phyloP scores from a whole-genome alignment of 2,797 vertebrate species.

The Catostomus latipinnis region DNA sequence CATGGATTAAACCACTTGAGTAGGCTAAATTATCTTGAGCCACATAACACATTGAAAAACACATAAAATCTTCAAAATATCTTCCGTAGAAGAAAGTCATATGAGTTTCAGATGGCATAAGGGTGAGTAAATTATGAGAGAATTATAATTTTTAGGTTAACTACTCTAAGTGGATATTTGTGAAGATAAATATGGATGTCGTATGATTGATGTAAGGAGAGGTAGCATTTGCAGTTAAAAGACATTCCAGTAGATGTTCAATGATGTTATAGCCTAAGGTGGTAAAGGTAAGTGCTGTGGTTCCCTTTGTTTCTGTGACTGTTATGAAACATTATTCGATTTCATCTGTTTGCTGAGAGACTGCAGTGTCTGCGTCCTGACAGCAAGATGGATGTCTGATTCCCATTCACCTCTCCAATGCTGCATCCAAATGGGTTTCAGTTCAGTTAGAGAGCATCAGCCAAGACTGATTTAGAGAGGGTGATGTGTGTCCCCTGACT shows the following conservation, averaged over 20 bases:
- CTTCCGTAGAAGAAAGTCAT: no score
- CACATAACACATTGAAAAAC: no score
- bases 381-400: conserved; percentile 57
- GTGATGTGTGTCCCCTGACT: background rate
- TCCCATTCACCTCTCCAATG: conserved; percentile 44
- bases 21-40: no score
- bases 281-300: background rate
- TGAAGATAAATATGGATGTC: no score
- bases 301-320: background rate
- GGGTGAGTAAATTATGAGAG: no score
- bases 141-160: no score
- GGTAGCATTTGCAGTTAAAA: background rate
- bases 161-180: no score
- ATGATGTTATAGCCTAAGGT: background rate
- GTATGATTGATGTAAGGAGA: no score
- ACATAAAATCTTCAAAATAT: no score
- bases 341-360: background rate
- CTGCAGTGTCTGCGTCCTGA: conserved; percentile 46
- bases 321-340: background rate
- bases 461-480: conserved; percentile 17
- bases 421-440: conserved; percentile 54
- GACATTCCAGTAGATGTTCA: background rate
- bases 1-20: no score
- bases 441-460: conserved; percentile 6
- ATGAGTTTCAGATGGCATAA: no score